A percentile compares a stretch with the other conserved stretches of the same genome.
Evolutionary conservation across 2,888 invertebrate species (phyloP).

Genomic region (Conchocele bisecta): DNA sequence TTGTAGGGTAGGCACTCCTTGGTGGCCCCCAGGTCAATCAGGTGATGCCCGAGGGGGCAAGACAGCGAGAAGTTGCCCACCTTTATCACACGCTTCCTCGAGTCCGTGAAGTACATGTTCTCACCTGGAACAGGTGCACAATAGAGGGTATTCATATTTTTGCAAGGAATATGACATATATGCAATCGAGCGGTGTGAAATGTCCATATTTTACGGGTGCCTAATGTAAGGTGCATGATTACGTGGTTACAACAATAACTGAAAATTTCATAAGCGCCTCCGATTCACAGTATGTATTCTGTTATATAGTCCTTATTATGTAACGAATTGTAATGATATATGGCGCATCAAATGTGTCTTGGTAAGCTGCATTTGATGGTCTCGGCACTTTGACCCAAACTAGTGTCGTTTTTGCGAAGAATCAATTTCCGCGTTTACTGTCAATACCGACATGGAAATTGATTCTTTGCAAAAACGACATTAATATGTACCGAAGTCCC

Average conservation of each 20-base stretch:
- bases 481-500: too few species aligned
- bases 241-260: not conserved
- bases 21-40: conserved; percentile 30
- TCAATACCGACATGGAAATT: too few species aligned
- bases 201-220: too few species aligned
- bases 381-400: too few species aligned
- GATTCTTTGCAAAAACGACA: too few species aligned
- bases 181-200: too few species aligned
- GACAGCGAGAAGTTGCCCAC: conserved; percentile 36
- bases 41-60: conserved; percentile 3
- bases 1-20: conserved; percentile 41
- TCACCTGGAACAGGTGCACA: conserved; percentile 17
- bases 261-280: not conserved
- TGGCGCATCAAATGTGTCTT: not conserved
- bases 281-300: not conserved
- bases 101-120: conserved; percentile 36
- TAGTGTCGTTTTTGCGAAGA: too few species aligned
- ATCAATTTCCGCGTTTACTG: too few species aligned
- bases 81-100: conserved; percentile 7
- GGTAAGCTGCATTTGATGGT: too few species aligned
- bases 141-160: too few species aligned
- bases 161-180: too few species aligned
- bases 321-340: not conserved
- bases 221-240: not conserved
- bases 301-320: too few species aligned